phyloP scores from a whole-genome alignment of 2,113 vertebrate genomes.

The Ameiurus melas region DNA sequence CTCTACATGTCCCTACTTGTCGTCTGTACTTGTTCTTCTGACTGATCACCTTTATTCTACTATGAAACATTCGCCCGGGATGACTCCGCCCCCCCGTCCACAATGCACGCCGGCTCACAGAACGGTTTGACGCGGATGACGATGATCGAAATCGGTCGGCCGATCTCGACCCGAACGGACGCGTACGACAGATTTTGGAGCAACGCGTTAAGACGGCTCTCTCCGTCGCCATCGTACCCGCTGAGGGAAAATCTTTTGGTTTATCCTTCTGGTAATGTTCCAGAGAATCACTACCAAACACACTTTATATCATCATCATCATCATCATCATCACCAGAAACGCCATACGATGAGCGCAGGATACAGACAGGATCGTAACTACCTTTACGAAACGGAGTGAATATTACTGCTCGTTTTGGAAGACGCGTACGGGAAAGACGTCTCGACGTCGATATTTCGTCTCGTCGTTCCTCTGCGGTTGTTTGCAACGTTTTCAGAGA shows the following conservation, averaged over 20 bases:
- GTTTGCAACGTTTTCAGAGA: background rate
- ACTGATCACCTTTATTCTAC: background rate
- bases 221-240: background rate
- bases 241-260: background rate
- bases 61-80: background rate
- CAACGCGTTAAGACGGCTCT: background rate
- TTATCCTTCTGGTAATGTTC: background rate
- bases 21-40: background rate
- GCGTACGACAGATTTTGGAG: background rate
- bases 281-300: background rate
- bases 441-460: background rate
- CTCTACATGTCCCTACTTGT: background rate
- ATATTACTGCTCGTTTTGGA: background rate
- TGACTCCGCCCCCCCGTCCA: background rate
- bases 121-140: background rate
- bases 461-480: background rate
- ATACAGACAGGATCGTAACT: background rate
- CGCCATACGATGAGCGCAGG: background rate
- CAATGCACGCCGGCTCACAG: background rate
- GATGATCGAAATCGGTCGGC: background rate
- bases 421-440: background rate
- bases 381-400: background rate
- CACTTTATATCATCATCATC: background rate
- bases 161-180: background rate
- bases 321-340: background rate